Evolutionary conservation across 35 echinoderm and acorn worm genomes (phyloP).

Genomic region (Ptychodera flava): DNA sequence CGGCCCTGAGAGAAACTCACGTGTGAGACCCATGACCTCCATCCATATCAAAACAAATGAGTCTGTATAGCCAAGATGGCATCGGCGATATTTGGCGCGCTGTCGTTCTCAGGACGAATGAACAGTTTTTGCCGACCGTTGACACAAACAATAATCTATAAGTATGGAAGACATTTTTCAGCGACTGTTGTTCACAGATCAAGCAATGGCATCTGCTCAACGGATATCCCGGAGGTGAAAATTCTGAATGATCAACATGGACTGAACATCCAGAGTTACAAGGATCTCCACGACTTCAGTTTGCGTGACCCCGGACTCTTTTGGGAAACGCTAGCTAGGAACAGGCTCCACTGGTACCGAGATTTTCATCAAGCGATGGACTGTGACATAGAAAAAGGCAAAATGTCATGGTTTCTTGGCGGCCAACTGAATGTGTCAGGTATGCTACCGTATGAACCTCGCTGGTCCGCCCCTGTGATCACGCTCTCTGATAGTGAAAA

Average conservation of each 20-base stretch:
- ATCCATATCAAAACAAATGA: neutral
- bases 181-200: neutral
- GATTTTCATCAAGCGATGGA: conserved; percentile 74
- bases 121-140: neutral
- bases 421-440: conserved; percentile 83
- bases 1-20: too few relatives aligned
- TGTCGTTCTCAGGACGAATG: neutral
- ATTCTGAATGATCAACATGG: conserved; percentile 39
- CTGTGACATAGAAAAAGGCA: conserved; percentile 60
- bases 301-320: conserved; percentile 58
- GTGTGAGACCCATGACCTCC: neutral
- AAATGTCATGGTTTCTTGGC: conserved; percentile 69
- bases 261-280: conserved; percentile 41
- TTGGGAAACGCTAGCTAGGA: conserved; percentile 65
- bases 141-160: neutral
- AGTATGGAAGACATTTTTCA: neutral
- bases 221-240: conserved; percentile 69
- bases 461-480: neutral
- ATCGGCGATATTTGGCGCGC: neutral
- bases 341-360: conserved; percentile 59
- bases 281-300: conserved; percentile 61
- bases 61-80: neutral
- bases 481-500: neutral
- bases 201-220: conserved; percentile 37
- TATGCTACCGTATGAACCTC: neutral